Conservation (phyloP, 2,797 vertebrate genomes). For the Esox masquinongy region DNA sequence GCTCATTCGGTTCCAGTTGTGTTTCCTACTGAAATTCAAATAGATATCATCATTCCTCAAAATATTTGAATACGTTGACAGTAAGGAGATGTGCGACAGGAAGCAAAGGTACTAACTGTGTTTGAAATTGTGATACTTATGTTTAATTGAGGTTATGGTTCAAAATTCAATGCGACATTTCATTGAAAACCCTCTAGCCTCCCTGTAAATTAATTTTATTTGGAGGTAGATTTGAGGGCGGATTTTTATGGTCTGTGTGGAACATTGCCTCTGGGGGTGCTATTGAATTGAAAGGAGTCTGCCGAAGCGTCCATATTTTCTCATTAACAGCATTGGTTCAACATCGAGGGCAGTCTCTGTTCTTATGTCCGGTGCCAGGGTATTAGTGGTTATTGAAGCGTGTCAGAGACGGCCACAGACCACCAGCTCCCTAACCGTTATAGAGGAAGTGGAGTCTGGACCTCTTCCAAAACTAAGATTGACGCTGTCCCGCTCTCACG, state of each 20-base stretch:
- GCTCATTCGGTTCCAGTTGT: not conserved
- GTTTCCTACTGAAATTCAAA: not conserved
- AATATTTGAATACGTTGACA: not conserved
- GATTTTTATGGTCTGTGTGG: not conserved
- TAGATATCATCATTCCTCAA: not conserved
- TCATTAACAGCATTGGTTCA: slow-evolving; percentile 2
- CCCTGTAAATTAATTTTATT: not conserved
- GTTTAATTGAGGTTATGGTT: not conserved
- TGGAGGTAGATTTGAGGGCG: not conserved
- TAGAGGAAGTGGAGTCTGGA: slow-evolving; percentile 3
- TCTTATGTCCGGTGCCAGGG: not conserved
- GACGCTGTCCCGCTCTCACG: slow-evolving; percentile 10
- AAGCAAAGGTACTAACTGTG: not conserved
- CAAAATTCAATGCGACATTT: not conserved
- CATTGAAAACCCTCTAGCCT: not conserved
- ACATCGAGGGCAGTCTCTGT: not conserved
- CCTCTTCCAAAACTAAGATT: slow-evolving; percentile 19
- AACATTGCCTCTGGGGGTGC: not conserved
- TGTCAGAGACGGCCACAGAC: slow-evolving; percentile 21
- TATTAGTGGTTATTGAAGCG: slow-evolving; percentile 1
- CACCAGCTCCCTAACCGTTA: not conserved
- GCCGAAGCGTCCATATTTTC: not conserved
- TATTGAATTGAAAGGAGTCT: not conserved
- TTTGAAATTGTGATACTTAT: not conserved
- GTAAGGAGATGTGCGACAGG: not conserved